Evolutionary conservation across 2,888 invertebrate genomes (phyloP), one percentile per base, ranked within the genome.

Genomic region (Tethea ocularis): DNA sequence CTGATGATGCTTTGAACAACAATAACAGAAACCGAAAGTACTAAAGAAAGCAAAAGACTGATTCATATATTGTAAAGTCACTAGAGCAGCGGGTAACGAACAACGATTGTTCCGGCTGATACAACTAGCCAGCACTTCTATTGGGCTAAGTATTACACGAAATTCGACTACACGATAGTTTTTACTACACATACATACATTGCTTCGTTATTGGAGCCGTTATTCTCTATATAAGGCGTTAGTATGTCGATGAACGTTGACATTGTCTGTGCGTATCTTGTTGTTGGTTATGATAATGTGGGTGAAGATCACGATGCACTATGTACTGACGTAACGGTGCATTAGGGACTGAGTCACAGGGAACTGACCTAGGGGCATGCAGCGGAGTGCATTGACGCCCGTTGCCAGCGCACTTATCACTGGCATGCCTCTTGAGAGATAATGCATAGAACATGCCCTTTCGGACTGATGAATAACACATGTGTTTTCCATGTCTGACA

Each of bases 311-410:
- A 84, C 86, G 86, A 87, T 84, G 87, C 78, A 75, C 74, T 86
- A 78, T 83, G 78, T 84, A 46, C 46, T 46, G 46, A 83, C 75
- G 86, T 92, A 92, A 93, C 91, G 91, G 92, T 91, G 91, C 88
- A 90, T 83, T 71, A 80, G 78, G 76, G 87, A 82, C 86, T 91
- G 89, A 91, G 78, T 92, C 91, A 91, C 86, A 86, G 92, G 91
- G 92, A 92, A 93, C 93, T 93, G 93, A 92, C 93, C 93, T 93
- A 92, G 87, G 87, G 81, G 86, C 90, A 89, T 90, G 90, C 87
- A 88, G 82, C 76, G 72, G 89, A 88, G 92, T 92, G 91, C 92
- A 90, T 92, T 92, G 92, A 93, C 92, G 91, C 78, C 54, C 83
- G 79, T 73, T 78, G 78, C 81, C 84, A 78, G 79, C 84, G 86